Conservation (phyloP, 2,113 vertebrate species). For the Bufo bufo region DNA sequence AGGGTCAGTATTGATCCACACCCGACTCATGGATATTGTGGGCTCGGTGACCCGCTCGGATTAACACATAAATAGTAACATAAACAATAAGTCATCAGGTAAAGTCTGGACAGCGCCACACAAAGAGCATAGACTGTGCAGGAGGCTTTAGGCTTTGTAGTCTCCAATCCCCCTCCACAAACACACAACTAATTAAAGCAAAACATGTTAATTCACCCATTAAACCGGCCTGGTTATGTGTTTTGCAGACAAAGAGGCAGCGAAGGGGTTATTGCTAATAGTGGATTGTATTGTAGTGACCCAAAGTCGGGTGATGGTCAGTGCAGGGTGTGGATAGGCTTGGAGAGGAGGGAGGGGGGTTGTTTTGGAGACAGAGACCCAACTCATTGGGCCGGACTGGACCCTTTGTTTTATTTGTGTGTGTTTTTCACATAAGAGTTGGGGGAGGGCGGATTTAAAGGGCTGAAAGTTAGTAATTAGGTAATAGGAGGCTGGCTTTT, state of each 20-base stretch:
- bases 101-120: constrained; percentile 3
- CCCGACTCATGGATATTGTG: too few relatives aligned
- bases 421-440: constrained; percentile 35
- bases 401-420: constrained; percentile 35
- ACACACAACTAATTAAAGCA: constrained; percentile 35
- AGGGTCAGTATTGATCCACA: too few relatives aligned
- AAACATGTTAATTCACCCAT: constrained; percentile 27
- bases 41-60: neutral
- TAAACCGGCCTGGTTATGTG: neutral
- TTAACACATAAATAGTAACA: constrained; percentile 31
- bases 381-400: constrained; percentile 27
- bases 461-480: constrained; percentile 82
- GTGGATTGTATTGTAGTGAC: constrained; percentile 18
- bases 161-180: neutral
- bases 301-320: neutral
- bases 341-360: neutral
- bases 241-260: neutral
- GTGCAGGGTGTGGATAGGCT: constrained; percentile 9
- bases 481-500: constrained; percentile 70
- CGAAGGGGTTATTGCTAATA: constrained; percentile 33
- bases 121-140: constrained; percentile 29
- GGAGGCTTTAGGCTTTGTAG: neutral
- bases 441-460: constrained; percentile 63
- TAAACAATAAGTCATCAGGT: neutral
- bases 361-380: neutral